A percentile compares a stretch with the other conserved stretches of the same genome.
These are phyloP conservation scores for Tetramorium bicarinatum DNA, from an alignment of 2,888 invertebrate genomes.

Conservation along the genomic window DNA sequence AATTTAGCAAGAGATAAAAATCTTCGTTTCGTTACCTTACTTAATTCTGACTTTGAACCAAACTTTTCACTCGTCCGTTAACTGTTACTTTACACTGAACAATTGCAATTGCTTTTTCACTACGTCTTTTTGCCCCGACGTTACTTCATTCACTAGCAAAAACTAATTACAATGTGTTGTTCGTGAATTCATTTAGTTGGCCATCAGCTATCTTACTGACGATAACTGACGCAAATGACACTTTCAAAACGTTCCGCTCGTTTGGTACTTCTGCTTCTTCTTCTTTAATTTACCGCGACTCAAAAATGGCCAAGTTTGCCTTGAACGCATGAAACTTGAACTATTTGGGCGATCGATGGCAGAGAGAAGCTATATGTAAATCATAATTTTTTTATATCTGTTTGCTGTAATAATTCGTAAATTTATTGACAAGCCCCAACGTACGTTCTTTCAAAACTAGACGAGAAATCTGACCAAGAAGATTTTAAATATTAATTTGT, in stretches of 20 bases:
- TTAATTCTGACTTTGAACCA: neutral
- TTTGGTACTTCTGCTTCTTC: conserved; percentile 38
- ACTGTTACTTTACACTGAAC: neutral
- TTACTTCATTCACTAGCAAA: neutral
- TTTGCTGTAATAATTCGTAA: conserved; percentile 1
- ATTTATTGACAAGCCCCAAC: conserved; percentile 2
- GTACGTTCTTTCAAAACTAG: neutral
- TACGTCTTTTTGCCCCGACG: neutral
- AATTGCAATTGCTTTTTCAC: neutral
- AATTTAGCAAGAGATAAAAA: conserved; percentile 18
- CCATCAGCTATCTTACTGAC: neutral
- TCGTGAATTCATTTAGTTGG: conserved; percentile 1
- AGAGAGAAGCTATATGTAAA: conserved; percentile 21
- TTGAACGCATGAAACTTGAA: conserved; percentile 33
- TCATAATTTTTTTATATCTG: conserved; percentile 30
- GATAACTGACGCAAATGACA: conserved; percentile 20
- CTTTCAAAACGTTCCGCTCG: conserved; percentile 23
- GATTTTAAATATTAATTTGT: conserved; percentile 3
- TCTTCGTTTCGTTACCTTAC: neutral
- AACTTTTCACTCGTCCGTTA: neutral
- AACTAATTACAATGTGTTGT: neutral
- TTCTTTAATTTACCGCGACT: conserved; percentile 29
- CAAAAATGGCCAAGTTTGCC: conserved; percentile 27
- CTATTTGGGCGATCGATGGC: neutral
- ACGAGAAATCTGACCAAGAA: neutral